A percentile compares a stretch with the other conserved stretches of the same genome.
Evolutionary conservation across 2,113 vertebrate species (phyloP).

Genomic region (Baryphthengus martii): DNA sequence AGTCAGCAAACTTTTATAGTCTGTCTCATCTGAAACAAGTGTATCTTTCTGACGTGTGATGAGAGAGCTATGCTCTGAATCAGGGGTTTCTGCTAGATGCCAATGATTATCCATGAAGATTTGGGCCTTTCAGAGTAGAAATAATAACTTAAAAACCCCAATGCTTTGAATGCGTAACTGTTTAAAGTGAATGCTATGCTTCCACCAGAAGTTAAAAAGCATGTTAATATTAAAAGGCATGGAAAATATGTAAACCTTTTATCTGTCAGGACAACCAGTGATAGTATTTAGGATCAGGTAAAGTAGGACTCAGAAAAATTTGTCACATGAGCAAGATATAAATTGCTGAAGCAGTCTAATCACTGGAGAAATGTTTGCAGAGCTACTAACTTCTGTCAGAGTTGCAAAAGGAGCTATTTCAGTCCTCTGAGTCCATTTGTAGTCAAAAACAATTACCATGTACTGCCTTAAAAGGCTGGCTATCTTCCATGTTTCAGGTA

Average conservation of each 20-base stretch:
- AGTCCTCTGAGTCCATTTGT: background rate
- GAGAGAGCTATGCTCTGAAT: background rate
- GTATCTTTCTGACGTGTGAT: background rate
- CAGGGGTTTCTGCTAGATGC: background rate
- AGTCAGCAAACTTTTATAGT: background rate
- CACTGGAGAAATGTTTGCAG: background rate
- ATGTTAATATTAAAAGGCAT: background rate
- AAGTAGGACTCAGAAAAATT: background rate
- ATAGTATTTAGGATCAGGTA: background rate
- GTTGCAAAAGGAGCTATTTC: background rate
- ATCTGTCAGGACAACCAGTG: background rate
- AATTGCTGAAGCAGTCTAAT: background rate
- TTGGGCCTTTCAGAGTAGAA: background rate
- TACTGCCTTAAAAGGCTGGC: background rate
- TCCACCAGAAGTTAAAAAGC: background rate
- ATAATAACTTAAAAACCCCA: background rate
- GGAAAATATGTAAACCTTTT: background rate
- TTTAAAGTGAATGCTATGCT: background rate
- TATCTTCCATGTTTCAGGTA: constrained; percentile 18
- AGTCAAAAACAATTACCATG: background rate
- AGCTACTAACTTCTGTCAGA: background rate
- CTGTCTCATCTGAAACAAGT: background rate
- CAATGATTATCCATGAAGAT: background rate
- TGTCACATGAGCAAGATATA: background rate
- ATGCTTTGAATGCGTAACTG: background rate